Evolutionary conservation across 2,888 invertebrate genomes (phyloP).

Genomic region (Cataglyphis livida): DNA sequence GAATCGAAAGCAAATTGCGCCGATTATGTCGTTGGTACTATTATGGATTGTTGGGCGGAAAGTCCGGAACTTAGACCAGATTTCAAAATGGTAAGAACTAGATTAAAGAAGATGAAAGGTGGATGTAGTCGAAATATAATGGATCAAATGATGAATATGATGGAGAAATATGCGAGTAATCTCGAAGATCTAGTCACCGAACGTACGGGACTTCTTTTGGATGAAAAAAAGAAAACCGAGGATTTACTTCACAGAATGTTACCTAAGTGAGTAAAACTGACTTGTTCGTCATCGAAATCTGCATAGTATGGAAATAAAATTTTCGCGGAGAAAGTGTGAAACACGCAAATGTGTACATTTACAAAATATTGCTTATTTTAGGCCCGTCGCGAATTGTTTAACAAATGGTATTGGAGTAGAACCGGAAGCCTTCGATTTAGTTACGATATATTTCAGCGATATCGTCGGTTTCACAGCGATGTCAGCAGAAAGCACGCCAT

Average conservation of each 20-base stretch:
- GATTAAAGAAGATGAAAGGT: slow-evolving; percentile 95
- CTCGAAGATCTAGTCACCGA: slow-evolving; percentile 97
- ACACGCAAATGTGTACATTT: neutral
- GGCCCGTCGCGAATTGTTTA: slow-evolving; percentile 94
- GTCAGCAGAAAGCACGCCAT: slow-evolving; percentile 97
- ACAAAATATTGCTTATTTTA: slow-evolving; percentile 82
- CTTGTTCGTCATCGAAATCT: neutral
- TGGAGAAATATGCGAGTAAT: slow-evolving; percentile 98
- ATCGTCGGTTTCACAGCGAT: slow-evolving; percentile 98
- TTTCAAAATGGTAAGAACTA: slow-evolving; percentile 91
- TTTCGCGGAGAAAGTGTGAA: neutral
- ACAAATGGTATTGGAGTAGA: slow-evolving; percentile 96
- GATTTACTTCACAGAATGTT: slow-evolving; percentile 97
- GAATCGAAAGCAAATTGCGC: slow-evolving; percentile 91
- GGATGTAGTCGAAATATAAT: slow-evolving; percentile 96
- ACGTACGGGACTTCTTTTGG: slow-evolving; percentile 94
- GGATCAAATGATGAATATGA: slow-evolving; percentile 99
- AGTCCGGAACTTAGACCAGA: slow-evolving; percentile 94
- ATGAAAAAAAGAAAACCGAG: slow-evolving; percentile 97
- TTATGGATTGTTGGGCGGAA: slow-evolving; percentile 96
- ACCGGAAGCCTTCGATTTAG: slow-evolving; percentile 96
- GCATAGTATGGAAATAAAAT: neutral
- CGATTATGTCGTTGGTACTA: slow-evolving; percentile 93
- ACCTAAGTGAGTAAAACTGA: slow-evolving; percentile 90
- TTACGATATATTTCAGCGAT: slow-evolving; percentile 98